Conservation (phyloP, 2,888 invertebrate species). For the Polydrusus tereticollis region DNA sequence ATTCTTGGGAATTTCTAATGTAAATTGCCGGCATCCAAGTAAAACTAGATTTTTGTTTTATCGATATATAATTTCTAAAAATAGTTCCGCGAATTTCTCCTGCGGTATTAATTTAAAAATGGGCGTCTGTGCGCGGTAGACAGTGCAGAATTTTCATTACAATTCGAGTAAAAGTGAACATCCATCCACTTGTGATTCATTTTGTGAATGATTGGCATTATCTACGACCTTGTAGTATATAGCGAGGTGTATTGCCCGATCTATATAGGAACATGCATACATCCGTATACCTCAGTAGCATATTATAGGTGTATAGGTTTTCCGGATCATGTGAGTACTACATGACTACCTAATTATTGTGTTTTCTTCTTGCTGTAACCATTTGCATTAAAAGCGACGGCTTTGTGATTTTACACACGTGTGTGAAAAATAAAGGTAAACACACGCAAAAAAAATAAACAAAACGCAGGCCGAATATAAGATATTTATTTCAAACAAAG, state of each 20-base stretch:
- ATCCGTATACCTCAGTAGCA: no score
- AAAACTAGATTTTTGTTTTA: not conserved
- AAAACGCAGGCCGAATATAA: conserved; percentile 1
- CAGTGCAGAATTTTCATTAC: not conserved
- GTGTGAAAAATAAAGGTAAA: not conserved
- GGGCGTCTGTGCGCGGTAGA: not conserved
- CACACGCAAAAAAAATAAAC: conserved; percentile 2
- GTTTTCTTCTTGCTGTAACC: no score
- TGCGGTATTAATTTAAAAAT: not conserved
- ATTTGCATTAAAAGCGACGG: not conserved
- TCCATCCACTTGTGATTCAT: no score
- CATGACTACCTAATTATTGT: no score
- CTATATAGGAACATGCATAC: no score
- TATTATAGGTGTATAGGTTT: no score
- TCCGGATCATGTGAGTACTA: no score
- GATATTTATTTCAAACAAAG: conserved; percentile 8
- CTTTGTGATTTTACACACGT: not conserved
- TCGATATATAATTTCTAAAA: conserved; percentile 15
- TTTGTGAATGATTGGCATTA: no score
- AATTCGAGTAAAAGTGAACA: not conserved
- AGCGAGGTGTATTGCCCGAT: no score
- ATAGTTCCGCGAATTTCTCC: not conserved
- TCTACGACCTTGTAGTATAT: no score
- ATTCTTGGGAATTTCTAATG: not conserved
- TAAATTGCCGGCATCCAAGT: not conserved